Conservation (phyloP, 2,113 vertebrate species). For the Pelusios castaneus region DNA sequence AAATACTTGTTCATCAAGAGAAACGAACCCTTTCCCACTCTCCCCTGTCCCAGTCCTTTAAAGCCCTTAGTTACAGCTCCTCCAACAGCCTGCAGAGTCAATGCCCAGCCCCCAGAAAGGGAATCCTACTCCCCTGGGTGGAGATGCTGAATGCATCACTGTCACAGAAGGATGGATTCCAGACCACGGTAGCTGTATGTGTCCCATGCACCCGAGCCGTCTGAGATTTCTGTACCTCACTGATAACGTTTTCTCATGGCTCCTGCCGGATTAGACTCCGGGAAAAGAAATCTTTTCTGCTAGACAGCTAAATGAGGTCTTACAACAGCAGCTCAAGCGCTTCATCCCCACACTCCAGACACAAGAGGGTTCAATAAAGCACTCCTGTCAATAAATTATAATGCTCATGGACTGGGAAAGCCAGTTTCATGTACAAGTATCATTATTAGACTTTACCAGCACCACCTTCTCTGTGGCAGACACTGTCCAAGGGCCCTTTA, state of each 20-base stretch:
- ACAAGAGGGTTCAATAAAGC: conserved; percentile 57
- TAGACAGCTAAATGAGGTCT: conserved; percentile 79
- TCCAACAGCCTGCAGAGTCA: neutral
- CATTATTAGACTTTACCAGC: neutral
- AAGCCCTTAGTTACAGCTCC: neutral
- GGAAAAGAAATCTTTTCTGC: conserved; percentile 75
- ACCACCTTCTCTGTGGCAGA: conserved; percentile 32
- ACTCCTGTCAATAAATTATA: conserved; percentile 33
- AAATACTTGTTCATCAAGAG: neutral
- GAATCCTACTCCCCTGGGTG: neutral
- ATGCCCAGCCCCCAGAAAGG: neutral
- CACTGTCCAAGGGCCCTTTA: conserved; percentile 7
- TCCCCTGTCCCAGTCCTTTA: neutral
- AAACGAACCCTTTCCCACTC: neutral
- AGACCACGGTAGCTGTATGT: neutral
- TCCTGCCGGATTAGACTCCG: conserved; percentile 74
- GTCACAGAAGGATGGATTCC: conserved; percentile 62
- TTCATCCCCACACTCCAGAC: conserved; percentile 37
- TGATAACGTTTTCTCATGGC: conserved; percentile 75
- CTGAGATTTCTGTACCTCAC: conserved; percentile 63
- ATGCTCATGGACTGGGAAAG: neutral
- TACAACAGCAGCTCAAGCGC: conserved; percentile 56
- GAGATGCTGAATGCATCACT: conserved; percentile 57
- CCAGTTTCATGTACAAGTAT: conserved; percentile 15
- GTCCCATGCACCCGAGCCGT: neutral